Evolutionary conservation across 1,140 invertebrate genomes (phyloP).

Genomic region (Pseudachorutes palmiensis): DNA sequence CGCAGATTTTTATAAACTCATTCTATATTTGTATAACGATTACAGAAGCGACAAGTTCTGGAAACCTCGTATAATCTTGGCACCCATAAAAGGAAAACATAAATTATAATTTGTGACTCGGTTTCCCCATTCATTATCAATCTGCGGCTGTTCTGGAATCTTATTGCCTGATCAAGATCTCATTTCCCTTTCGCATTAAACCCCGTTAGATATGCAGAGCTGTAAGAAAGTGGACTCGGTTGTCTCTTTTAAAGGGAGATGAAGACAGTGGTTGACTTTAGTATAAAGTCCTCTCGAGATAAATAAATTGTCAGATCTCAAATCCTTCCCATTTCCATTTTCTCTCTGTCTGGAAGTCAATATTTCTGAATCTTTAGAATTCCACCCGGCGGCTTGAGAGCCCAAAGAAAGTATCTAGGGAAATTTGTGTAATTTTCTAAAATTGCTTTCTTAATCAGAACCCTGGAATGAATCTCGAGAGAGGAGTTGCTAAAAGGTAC

Average conservation of each 20-base stretch:
- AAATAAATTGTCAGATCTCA: neutral
- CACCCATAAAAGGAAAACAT: no score
- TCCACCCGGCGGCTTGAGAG: neutral
- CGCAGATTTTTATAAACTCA: no score
- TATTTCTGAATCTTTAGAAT: constrained; percentile 9
- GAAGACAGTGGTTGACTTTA: neutral
- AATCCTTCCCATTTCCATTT: neutral
- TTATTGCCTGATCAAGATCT: no score
- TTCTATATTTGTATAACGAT: no score
- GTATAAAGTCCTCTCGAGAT: neutral
- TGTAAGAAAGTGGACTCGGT: no score
- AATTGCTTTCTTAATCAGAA: constrained; percentile 2
- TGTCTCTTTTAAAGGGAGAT: neutral
- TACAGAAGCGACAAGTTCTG: no score
- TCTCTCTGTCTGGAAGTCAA: neutral
- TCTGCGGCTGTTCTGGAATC: no score
- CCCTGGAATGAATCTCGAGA: neutral
- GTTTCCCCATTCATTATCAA: no score
- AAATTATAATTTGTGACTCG: no score
- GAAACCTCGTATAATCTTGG: no score
- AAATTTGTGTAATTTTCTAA: constrained; percentile 3
- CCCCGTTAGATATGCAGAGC: no score
- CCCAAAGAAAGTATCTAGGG: neutral
- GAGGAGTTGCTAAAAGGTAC: neutral
- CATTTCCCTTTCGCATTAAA: no score